Evolutionary conservation across 2,888 invertebrate species (phyloP), one percentile per base, ranked within the genome.

Genomic region (Diloba caeruleocephala): DNA sequence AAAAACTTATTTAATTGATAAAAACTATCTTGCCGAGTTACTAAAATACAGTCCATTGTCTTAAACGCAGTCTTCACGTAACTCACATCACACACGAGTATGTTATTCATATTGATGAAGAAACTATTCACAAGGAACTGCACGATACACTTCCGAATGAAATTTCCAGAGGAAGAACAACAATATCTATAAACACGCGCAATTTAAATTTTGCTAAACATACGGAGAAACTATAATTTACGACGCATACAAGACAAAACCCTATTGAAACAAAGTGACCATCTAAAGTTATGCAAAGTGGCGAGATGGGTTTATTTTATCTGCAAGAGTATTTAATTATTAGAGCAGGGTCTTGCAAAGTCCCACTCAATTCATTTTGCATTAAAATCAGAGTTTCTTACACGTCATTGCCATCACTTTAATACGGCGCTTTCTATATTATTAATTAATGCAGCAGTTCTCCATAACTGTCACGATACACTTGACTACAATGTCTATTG

Each of bases 71-170:
- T n/a, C n/a, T n/a, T 32, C 51, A 65, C 68, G 65, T 72, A 72
- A 71, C 52, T 41, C 52, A 58, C 46, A 48, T 54, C 65, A 53
- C 68, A 67, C 69, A 45, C 31, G 51, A 56, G 61, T 76, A 80
- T 74, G 76, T 77, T 80, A 79, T 82, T 81, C 77, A 78, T 83
- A 82, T 77, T 71, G 52, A 54, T 64, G 68, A 75, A 73, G 71
- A 79, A 79, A 77, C 71, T 72, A 68, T 84, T 88, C 86, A 83
- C 87, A 86, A 74, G 88, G 87, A 86, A 87, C 53, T 36, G 19
- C 45, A 43, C 15, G 15, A 8, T 53, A 43, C 53, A 74, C 78
- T 84, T 82, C 84, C 84, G 81, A 84, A 72, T 42, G 52, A 48
- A 54, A 61, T 48, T 60, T 58, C 51, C 62, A 51, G 45, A 43